Conservation (phyloP, 2,113 vertebrate species). For the Mastomys coucha region DNA sequence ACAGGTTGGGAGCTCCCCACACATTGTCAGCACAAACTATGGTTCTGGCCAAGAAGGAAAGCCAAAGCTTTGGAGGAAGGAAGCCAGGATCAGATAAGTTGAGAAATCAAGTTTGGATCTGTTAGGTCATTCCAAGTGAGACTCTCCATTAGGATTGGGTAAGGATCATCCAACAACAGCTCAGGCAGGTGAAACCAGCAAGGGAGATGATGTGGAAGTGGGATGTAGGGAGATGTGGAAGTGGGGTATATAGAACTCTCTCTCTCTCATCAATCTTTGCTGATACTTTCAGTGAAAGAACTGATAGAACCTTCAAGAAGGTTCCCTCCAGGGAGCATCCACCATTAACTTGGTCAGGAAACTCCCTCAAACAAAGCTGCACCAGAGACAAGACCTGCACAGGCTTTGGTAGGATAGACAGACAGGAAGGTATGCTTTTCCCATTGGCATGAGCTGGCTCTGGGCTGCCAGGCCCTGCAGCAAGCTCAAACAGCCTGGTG, state of each 20-base stretch:
- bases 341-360: neutral
- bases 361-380: neutral
- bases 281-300: neutral
- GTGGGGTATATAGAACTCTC: neutral
- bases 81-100: neutral
- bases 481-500: constrained; percentile 30
- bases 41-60: neutral
- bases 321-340: too few species aligned
- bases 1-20: fast-evolving
- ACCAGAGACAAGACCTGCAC: neutral
- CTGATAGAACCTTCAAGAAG: neutral
- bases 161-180: neutral
- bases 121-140: neutral
- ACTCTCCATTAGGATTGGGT: neutral
- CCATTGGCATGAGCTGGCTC: neutral
- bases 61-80: neutral
- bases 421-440: neutral
- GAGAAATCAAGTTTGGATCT: neutral
- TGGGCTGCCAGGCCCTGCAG: neutral
- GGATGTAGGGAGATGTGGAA: neutral
- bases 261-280: neutral
- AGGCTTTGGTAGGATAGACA: neutral
- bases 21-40: neutral
- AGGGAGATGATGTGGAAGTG: neutral
- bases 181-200: neutral